Evolutionary conservation across 2,888 invertebrate genomes (phyloP).

Genomic region (Venusia cambrica): DNA sequence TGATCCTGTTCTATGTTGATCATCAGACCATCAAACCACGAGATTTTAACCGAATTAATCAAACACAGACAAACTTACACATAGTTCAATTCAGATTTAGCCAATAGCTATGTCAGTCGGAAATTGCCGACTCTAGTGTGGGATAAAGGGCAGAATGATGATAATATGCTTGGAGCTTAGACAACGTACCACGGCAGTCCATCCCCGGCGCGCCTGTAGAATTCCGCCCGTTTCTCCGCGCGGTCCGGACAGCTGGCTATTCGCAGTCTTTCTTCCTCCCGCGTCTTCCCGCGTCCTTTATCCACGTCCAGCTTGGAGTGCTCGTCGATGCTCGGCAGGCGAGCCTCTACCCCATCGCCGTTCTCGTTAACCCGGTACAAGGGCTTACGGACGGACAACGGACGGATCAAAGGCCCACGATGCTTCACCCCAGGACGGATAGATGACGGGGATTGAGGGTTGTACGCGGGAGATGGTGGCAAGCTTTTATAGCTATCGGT

Average conservation of each 20-base stretch:
- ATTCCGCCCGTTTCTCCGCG: constrained; percentile 49
- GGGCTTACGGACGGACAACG: constrained; percentile 30
- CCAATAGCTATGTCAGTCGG: too few relatives aligned
- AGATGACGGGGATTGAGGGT: not conserved
- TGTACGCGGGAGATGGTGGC: constrained; percentile 12
- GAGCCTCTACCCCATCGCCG: constrained; percentile 55
- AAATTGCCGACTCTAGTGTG: too few relatives aligned
- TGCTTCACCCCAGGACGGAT: constrained; percentile 7
- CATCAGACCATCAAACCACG: too few relatives aligned
- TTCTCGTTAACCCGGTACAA: constrained; percentile 50
- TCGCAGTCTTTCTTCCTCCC: constrained; percentile 40
- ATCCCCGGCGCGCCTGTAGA: constrained; percentile 60
- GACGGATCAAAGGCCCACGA: constrained; percentile 13
- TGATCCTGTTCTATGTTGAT: too few relatives aligned
- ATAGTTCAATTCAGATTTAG: too few relatives aligned
- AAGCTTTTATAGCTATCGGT: constrained; percentile 10
- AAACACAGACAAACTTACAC: too few relatives aligned
- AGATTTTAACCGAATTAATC: too few relatives aligned
- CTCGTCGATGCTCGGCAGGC: constrained; percentile 66
- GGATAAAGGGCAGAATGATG: not conserved
- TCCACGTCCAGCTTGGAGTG: constrained; percentile 53
- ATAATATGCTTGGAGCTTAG: too few relatives aligned
- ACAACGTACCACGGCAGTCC: constrained; percentile 59
- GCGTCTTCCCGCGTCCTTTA: constrained; percentile 31
- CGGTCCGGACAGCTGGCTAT: constrained; percentile 50